Base-by-base conservation (phyloP, 2,797 vertebrate species). In the Potorous gilbertii region DNA sequence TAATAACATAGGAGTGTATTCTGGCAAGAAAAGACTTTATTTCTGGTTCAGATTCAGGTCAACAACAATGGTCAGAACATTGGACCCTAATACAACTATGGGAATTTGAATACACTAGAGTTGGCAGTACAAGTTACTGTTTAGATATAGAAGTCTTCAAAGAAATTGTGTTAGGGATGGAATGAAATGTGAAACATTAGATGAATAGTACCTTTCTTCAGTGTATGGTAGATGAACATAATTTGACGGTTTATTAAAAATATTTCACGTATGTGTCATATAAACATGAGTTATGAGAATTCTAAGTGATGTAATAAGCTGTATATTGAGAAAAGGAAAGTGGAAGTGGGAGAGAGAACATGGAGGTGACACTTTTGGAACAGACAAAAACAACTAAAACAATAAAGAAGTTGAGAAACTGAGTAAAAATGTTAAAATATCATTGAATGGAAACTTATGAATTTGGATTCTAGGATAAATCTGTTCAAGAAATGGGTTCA, bases 1-100 rank as follows among this genome's bases (percentile, higher is more conserved):
- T 66, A 59, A 98, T 92, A 40, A 87, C 96, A 94, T 74, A 91
- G 46, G 16, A 46, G 56, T 66, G 90, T 81, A 52, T 31, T 96
- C 54, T 93, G 92, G 1, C 0, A 54, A 81, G 96, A 95, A 90
- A 81, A 93, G 54, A 4, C 21, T 94, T 95, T 96, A n/a, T 6
- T 34, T 81, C 56, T 91, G 74, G 59, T 92, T 12, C 66, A 93
- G 59, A 27, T 54, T 29, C 56, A 50, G 24, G 14, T 92, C 40
- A 89, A 10, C 5, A 3, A 91, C 14, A 46, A 28, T 52, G 55
- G 92, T n/a, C 56, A 62, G 11, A 40, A 62, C 52, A 16, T 55
- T 56, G 50, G 52, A 56, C 27, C 92, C 46, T 62, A 89, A 66
- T 40, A 31, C 21, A 50, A 8, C 9, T 54, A 3, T 54, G 9